Conservation (phyloP, 2,797 vertebrate species). For the Molossus molossus region DNA sequence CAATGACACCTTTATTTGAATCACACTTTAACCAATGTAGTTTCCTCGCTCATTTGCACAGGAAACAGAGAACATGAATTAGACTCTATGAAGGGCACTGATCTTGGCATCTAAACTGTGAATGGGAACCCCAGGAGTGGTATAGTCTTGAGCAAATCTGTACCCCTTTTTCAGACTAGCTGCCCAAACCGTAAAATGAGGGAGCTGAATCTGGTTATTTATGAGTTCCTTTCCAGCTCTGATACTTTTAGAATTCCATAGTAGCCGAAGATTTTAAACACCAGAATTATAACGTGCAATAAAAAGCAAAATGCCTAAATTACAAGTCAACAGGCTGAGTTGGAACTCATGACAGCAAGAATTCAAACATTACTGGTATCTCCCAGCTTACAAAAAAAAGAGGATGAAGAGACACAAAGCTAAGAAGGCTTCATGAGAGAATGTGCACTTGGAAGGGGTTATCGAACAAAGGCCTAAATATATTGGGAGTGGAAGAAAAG, state of each 20-base stretch:
- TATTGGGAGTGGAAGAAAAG: neutral
- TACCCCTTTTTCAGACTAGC: neutral
- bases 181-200: slow-evolving; percentile 25
- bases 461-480: neutral
- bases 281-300: neutral
- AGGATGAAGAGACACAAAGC: neutral
- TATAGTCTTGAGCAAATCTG: neutral
- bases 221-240: slow-evolving; percentile 10
- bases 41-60: slow-evolving; percentile 37
- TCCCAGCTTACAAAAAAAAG: slow-evolving; percentile 16
- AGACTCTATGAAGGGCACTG: neutral
- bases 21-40: neutral
- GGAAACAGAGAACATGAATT: neutral
- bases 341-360: neutral
- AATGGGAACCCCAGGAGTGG: slow-evolving; percentile 2
- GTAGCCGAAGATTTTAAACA: neutral
- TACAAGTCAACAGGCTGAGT: neutral
- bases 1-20: neutral
- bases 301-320: slow-evolving; percentile 47
- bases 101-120: neutral
- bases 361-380: slow-evolving; percentile 1
- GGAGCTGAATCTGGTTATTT: neutral
- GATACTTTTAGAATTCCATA: slow-evolving; percentile 11
- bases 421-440: neutral
- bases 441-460: neutral